A percentile compares a stretch with the other conserved stretches of the same genome.
These are phyloP conservation scores for Polydesmus complanatus DNA, from an alignment of 2,888 invertebrate species.

Conservation along the genomic window DNA sequence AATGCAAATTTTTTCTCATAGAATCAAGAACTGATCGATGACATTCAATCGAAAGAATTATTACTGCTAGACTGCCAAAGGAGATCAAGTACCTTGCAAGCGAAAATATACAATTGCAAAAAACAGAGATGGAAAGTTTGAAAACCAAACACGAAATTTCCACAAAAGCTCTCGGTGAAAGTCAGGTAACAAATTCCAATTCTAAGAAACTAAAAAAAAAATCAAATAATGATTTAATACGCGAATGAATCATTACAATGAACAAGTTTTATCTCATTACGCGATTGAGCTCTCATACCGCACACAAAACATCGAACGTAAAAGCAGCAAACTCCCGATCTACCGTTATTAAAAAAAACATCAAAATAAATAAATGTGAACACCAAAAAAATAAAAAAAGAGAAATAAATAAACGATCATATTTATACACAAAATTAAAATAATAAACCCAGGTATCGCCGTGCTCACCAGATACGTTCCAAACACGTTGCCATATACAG, in stretches of 20 bases:
- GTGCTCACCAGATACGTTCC: no score
- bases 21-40: neutral
- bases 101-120: neutral
- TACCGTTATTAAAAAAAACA: no score
- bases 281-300: neutral
- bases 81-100: neutral
- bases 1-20: neutral
- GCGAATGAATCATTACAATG: neutral
- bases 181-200: constrained; percentile 38
- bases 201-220: no score
- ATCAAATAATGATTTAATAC: no score
- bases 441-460: no score
- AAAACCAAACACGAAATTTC: neutral
- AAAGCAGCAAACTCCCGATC: no score
- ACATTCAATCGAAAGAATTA: neutral
- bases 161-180: constrained; percentile 30
- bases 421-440: no score
- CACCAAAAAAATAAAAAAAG: no score
- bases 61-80: neutral
- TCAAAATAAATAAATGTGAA: no score
- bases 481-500: no score
- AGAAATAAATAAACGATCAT: no score
- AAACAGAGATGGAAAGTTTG: neutral
- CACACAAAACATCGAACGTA: neutral
- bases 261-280: neutral